Base-by-base conservation (phyloP, 2,797 vertebrate genomes). In the Cheirogaleus major region DNA sequence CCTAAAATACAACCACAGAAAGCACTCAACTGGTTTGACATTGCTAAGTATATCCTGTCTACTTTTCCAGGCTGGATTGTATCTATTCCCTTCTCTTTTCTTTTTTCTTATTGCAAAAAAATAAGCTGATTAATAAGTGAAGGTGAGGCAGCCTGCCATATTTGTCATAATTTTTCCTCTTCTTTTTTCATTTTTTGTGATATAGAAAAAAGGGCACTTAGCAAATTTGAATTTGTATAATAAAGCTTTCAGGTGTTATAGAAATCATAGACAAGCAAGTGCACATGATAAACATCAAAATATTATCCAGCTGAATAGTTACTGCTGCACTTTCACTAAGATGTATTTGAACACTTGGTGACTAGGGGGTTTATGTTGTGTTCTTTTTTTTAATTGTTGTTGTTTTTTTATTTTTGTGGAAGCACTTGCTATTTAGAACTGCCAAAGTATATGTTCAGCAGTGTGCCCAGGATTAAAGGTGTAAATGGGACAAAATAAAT, bases 401-500 rank as follows among this genome's bases (percentile, higher is more conserved):
- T 76, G 65, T 81, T 89, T 50, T 89, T 41, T 52, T 89, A 92
- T 98, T 98, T 95, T 90, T 97, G 98, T 98, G 98, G 98, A 99
- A 99, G 99, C 98, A 99, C 99, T 99, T 99, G 99, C 98, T 98
- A 96, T 99, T 98, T 98, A 99, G 99, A 99, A 99, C 99, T 99
- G 99, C 99, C 99, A 99, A 99, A 99, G 99, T 99, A 98, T 78
- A 97, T 98, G 98, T 99, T 99, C 99, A 99, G 99, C 99, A 99
- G 98, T 98, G 99, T 99, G 99, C 99, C 99, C 99, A 99, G 98
- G 99, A 99, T 99, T 99, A 99, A 99, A 99, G 99, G 97, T 99
- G 98, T 99, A 99, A 99, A 98, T 99, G 98, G 99, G 99, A 99
- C 99, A 99, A 99, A 99, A 99, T 99, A 99, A 98, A 98, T 99